Conservation (phyloP, 30 jellyfish, hydroid and myxozoan species). For the Aurelia aurita complex sp. Pacific region DNA sequence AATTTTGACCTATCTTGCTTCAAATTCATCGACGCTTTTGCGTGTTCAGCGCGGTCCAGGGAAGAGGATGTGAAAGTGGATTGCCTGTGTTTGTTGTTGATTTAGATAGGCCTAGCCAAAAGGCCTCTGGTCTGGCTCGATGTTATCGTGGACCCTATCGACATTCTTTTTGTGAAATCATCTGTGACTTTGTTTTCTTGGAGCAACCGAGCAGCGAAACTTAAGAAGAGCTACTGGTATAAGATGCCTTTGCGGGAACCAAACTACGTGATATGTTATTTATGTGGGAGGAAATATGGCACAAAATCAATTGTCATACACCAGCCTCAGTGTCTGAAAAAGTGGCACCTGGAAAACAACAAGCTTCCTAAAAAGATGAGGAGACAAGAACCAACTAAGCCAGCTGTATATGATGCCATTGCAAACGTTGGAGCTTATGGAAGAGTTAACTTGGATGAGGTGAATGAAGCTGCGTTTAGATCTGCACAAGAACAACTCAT, state of each 20-base stretch:
- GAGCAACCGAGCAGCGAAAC: too few relatives aligned
- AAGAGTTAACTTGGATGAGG: slow-evolving; percentile 64
- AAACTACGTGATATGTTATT: slow-evolving; percentile 87
- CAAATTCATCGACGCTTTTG: too few relatives aligned
- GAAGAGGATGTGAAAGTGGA: too few relatives aligned
- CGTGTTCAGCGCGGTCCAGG: too few relatives aligned
- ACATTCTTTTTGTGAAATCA: too few relatives aligned
- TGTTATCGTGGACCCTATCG: too few relatives aligned
- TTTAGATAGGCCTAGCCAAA: too few relatives aligned
- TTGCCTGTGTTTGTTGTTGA: too few relatives aligned
- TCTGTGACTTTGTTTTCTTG: too few relatives aligned
- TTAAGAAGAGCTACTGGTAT: neutral
- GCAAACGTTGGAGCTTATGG: slow-evolving; percentile 57
- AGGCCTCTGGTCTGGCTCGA: too few relatives aligned
- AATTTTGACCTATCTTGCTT: too few relatives aligned
- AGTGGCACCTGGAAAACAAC: slow-evolving; percentile 88
- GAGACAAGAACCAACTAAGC: slow-evolving; percentile 77
- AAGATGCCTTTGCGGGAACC: slow-evolving; percentile 72
- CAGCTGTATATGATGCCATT: slow-evolving; percentile 76
- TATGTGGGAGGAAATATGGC: slow-evolving; percentile 95
- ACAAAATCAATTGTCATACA: slow-evolving; percentile 86
- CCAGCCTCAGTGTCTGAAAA: slow-evolving; percentile 89
- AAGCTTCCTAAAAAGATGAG: slow-evolving; percentile 80
- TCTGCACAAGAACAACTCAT: slow-evolving; percentile 88
- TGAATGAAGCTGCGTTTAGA: slow-evolving; percentile 78